Conservation (phyloP, 1,140 invertebrate genomes). For the Chironomus tepperi region DNA sequence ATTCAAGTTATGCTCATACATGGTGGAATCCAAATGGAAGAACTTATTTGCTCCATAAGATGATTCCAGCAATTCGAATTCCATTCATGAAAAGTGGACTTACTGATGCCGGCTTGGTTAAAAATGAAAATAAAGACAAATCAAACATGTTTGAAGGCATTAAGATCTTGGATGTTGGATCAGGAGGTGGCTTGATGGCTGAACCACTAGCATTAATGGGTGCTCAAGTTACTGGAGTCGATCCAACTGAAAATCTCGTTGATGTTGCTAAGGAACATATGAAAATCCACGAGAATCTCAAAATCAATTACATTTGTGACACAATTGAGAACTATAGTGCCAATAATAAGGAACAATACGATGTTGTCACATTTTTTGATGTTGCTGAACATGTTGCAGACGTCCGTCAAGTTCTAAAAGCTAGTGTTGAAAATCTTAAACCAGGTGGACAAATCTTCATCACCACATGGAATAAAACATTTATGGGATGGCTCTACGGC, state of each 20-base stretch:
- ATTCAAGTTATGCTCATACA: not conserved
- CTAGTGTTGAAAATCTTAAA: conserved; percentile 39
- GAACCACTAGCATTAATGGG: conserved; percentile 44
- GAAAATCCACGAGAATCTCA: conserved; percentile 29
- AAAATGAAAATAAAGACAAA: conserved; percentile 25
- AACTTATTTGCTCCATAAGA: not conserved
- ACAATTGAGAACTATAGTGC: conserved; percentile 45
- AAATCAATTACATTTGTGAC: conserved; percentile 26
- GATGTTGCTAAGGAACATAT: conserved; percentile 48
- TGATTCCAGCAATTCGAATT: conserved; percentile 37
- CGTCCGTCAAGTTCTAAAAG: conserved; percentile 54
- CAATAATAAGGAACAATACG: conserved; percentile 41
- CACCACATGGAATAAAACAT: conserved; percentile 74
- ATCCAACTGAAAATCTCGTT: conserved; percentile 58
- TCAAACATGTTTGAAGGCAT: conserved; percentile 48
- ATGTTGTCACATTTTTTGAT: conserved; percentile 69
- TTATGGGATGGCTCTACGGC: conserved; percentile 48
- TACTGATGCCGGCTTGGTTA: conserved; percentile 36
- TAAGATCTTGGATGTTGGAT: conserved; percentile 69
- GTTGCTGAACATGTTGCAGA: conserved; percentile 78
- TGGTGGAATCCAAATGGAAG: not conserved
- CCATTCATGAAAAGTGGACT: conserved; percentile 58
- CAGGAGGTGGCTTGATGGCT: conserved; percentile 52
- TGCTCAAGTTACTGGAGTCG: conserved; percentile 61
- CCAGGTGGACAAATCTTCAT: conserved; percentile 65